Evolutionary conservation across 1,140 invertebrate species (phyloP).

Genomic region (Lanistes nyassanus): DNA sequence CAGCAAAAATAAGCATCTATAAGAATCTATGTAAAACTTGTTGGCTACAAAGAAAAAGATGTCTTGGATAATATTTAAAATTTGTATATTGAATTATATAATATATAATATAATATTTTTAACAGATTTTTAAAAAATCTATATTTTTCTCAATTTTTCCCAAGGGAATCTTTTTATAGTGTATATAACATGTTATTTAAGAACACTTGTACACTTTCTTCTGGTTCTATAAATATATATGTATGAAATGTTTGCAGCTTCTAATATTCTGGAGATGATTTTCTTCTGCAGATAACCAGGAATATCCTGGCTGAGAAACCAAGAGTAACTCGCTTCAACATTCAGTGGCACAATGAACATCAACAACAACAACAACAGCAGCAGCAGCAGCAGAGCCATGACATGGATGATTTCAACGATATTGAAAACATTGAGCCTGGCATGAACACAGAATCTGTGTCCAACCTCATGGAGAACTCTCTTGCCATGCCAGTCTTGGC

Average conservation of each 20-base stretch:
- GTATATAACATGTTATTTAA: too few species aligned
- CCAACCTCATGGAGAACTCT: slow-evolving; percentile 46
- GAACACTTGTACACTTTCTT: neutral
- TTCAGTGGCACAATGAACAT: slow-evolving; percentile 89
- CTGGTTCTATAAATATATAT: slow-evolving; percentile 21
- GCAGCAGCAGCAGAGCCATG: slow-evolving; percentile 8
- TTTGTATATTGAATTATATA: too few species aligned
- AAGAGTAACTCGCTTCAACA: slow-evolving; percentile 95
- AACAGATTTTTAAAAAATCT: too few species aligned
- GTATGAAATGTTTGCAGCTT: neutral
- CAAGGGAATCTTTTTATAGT: too few species aligned
- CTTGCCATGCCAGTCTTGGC: neutral
- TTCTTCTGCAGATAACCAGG: slow-evolving; percentile 75
- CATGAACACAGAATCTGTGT: slow-evolving; percentile 49
- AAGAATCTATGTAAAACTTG: too few species aligned
- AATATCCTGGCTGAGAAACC: slow-evolving; percentile 95
- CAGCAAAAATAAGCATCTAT: too few species aligned
- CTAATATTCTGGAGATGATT: neutral
- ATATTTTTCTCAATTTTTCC: too few species aligned
- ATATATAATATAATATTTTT: too few species aligned
- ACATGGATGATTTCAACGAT: slow-evolving; percentile 24
- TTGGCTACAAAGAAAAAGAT: too few species aligned
- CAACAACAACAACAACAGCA: slow-evolving; percentile 14
- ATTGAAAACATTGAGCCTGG: slow-evolving; percentile 55
- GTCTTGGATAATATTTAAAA: too few species aligned